Evolutionary conservation across 2,113 vertebrate species (phyloP), one percentile per base, ranked within the genome.

Genomic region (Salvator merianae): DNA sequence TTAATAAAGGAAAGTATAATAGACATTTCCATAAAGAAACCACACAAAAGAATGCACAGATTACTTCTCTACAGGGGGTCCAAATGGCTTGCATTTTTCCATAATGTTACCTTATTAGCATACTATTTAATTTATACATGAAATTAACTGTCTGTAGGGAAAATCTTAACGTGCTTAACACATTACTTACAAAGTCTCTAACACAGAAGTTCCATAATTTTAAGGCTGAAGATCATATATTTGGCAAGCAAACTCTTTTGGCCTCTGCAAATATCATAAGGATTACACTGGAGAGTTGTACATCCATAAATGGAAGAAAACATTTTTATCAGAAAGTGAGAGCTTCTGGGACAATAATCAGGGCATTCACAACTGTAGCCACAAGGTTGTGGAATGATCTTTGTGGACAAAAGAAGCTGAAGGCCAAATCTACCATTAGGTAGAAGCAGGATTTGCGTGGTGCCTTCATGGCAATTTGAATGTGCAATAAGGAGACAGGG

Each of bases 11-110:
- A 91, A 95, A 83, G 89, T 94, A 95, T 94, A 95, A 95, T 86
- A 95, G 93, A 95, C 94, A 96, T 95, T 95, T 96, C 93, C 94
- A 96, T 96, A 95, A 95, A 95, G 93, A 96, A 94, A 91, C 94
- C 96, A 95, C 84, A 20, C 93, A 95, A 92, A 93, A 92, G 91
- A 94, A 91, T 91, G 84, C 40, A 74, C 90, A 94, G 93, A 95
- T 95, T 93, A 90, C 91, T 95, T 95, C 95, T 96, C 94, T 88
- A 89, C 76, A 83, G 96, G 96, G 89, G 91, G 93, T 89, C 93
- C 92, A 94, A 96, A 92, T 12, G 73, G 90, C 93, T 94, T 90
- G 91, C 93, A 92, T 95, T 95, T 93, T 96, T 96, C 94, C 93
- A 94, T 96, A 95, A 95, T 95, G 87, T 95, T 94, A 91, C 92